Base-by-base conservation (phyloP, 2,113 vertebrate genomes). In the Periophthalmodon schlosseri region DNA sequence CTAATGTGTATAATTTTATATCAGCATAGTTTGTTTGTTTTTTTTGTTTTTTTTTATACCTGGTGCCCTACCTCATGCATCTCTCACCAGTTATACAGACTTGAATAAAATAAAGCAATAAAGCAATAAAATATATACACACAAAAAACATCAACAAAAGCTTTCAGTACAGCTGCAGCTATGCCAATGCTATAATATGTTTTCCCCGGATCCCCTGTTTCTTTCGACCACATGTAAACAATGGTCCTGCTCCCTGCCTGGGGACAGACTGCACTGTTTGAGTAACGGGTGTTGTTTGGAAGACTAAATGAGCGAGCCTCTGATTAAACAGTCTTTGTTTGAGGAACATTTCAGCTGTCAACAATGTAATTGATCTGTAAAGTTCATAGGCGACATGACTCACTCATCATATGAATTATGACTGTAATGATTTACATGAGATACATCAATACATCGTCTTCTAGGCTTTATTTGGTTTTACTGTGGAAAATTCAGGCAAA, bases 281-380 rank as follows among this genome's bases (percentile, higher is more conserved):
- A 73, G 18, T 33, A 66, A n/a, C 24, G n/a, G 39, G 34, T 60
- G 28, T 11, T 23, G 39, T 20, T 33, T 14, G 57, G 47, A 15
- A 72, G 20, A 69, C 23, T 46, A 11, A 0, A 4, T 21, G 9
- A 16, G 47, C 24, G 21, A 52, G 34, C 9, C 6, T 6, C 0
- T 70, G 3, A 72, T 12, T 61, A 64, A 0, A 63, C 60, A 33
- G 14, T 13, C 23, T 34, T 34, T 71, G 34, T 80, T 75, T 58
- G 36, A 44, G 77, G 18, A 68, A 61, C 61, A 77, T 61, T 81
- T 65, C 12, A 18, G 9, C 0, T 34, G 65, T 66, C 20, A 65
- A 34, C 14, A 16, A 2, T 34, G 24, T 63, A 16, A 34, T 34
- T 20, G 15, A 14, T 16, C 16, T 34, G 28, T 63, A 28, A 63